Conservation (phyloP, 2,113 vertebrate genomes). For the Campylorhamphus procurvoides region DNA sequence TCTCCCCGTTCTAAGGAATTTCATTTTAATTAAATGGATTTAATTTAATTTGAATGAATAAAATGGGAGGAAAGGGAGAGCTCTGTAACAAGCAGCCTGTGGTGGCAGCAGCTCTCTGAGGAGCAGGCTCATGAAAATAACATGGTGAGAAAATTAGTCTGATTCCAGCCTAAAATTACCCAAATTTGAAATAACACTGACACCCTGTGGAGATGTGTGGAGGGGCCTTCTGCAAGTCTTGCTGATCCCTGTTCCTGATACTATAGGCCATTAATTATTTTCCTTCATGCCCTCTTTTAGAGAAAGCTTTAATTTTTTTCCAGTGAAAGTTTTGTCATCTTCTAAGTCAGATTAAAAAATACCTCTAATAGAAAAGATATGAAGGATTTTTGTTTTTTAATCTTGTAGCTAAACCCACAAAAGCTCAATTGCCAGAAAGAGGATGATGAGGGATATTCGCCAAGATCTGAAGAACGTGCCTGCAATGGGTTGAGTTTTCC, state of each 20-base stretch:
- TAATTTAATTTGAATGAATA: neutral
- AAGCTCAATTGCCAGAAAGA: neutral
- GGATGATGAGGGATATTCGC: neutral
- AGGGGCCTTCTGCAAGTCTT: neutral
- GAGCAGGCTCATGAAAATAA: neutral
- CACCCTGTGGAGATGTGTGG: conserved; percentile 68
- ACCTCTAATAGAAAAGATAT: neutral
- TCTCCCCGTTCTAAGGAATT: neutral
- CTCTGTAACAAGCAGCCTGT: neutral
- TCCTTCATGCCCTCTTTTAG: neutral
- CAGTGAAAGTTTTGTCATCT: neutral
- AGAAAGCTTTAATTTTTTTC: neutral
- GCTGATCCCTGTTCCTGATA: neutral
- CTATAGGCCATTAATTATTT: neutral
- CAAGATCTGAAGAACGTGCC: neutral
- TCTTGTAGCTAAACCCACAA: neutral
- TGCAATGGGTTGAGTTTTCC: neutral
- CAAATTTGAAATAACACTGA: conserved; percentile 70
- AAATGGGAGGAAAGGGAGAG: neutral
- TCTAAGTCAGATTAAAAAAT: neutral
- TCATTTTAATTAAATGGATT: neutral
- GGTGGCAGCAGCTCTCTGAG: neutral
- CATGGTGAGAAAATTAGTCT: neutral
- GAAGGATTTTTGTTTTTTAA: neutral
- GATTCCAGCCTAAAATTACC: neutral